Conservation (phyloP, 2,113 vertebrate species). For the Leiothrix lutea region DNA sequence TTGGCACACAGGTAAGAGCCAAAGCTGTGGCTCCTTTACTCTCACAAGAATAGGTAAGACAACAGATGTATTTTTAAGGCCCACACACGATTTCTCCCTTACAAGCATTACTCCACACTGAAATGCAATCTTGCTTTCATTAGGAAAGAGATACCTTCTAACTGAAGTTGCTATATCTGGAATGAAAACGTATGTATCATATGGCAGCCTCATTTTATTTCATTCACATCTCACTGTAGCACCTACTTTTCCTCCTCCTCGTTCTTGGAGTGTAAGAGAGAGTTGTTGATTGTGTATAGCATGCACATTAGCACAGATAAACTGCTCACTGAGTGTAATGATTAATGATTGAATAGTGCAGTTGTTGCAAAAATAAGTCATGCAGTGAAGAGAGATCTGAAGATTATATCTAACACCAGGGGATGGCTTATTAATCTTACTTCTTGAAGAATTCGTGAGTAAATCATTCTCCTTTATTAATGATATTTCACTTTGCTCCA, state of each 20-base stretch:
- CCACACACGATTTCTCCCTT: neutral
- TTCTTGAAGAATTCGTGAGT: constrained; percentile 82
- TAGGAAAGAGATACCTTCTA: constrained; percentile 8
- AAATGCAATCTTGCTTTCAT: constrained; percentile 28
- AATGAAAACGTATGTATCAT: neutral
- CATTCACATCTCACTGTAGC: neutral
- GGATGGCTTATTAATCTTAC: constrained; percentile 85
- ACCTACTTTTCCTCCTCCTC: constrained; percentile 1
- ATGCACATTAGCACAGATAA: constrained; percentile 75
- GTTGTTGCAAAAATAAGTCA: constrained; percentile 80
- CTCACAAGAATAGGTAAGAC: neutral
- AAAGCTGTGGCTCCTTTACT: neutral
- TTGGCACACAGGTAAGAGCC: neutral
- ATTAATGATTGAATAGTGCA: constrained; percentile 79
- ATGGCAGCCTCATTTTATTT: constrained; percentile 17
- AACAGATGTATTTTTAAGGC: neutral
- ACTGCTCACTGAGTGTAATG: constrained; percentile 69
- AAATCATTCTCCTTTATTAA: constrained; percentile 86
- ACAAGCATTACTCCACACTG: neutral
- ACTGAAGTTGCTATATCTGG: neutral
- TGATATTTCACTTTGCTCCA: constrained; percentile 82
- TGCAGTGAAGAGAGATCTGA: constrained; percentile 72
- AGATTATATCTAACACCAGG: constrained; percentile 81
- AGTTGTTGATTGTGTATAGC: constrained; percentile 71
- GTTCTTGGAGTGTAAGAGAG: constrained; percentile 23